phyloP scores from a whole-genome alignment of 2,888 invertebrate species.

The Toxonevra muliebris region DNA sequence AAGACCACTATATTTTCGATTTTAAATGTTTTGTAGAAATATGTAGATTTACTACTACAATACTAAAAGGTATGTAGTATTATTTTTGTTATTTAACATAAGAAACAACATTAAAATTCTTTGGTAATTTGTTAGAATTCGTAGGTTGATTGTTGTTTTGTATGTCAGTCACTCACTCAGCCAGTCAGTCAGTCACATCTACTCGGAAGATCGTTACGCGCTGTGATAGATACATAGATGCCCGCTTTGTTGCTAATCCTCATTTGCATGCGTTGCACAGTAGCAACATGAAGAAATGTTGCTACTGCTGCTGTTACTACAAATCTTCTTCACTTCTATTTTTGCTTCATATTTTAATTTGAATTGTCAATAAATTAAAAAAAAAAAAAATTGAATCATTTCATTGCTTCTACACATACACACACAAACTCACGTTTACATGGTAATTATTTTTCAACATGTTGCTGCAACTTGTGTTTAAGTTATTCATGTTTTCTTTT shows the following conservation, averaged over 20 bases:
- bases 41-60: no score
- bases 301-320: background rate
- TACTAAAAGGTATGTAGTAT: no score
- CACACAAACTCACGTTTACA: background rate
- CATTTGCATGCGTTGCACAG: conserved; percentile 19
- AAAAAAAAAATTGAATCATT: conserved; percentile 13
- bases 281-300: background rate
- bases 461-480: conserved; percentile 5
- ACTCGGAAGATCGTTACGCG: conserved; percentile 14
- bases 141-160: background rate
- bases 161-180: background rate
- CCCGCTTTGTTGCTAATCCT: conserved; percentile 18
- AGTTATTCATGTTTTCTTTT: background rate
- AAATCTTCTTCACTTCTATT: no score
- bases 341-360: conserved; percentile 14
- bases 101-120: conserved; percentile 9
- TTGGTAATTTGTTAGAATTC: conserved; percentile 32
- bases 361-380: conserved; percentile 30
- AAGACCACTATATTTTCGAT: conserved; percentile 6
- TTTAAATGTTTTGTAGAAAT: no score
- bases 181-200: background rate
- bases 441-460: conserved; percentile 1
- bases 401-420: background rate
- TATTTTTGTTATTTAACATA: background rate
- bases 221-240: conserved; percentile 23